Percentiles rank a stretch among this genome's conserved stretches.
Evolutionary conservation across 2,113 vertebrate species (phyloP).

Genomic region (Syngnathus floridae): DNA sequence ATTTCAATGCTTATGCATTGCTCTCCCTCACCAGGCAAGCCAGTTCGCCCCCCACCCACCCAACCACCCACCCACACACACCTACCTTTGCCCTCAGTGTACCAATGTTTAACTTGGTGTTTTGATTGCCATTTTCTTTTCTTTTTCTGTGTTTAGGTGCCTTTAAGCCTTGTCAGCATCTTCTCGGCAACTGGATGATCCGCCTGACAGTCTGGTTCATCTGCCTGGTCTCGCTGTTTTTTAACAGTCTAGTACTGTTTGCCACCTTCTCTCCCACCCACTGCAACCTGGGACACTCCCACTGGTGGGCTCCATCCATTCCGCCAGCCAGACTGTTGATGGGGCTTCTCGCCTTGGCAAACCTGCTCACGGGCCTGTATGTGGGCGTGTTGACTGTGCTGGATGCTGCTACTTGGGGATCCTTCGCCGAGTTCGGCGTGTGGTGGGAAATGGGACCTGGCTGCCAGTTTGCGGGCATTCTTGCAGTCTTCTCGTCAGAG

Average conservation of each 20-base stretch:
- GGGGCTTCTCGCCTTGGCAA: conserved; percentile 85
- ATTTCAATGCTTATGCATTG: conserved; percentile 85
- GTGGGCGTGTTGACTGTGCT: conserved; percentile 83
- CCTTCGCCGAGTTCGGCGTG: conserved; percentile 87
- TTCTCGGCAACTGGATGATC: conserved; percentile 98
- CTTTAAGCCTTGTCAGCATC: conserved; percentile 94
- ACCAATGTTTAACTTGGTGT: neutral
- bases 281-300: conserved; percentile 26
- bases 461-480: conserved; percentile 82
- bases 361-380: conserved; percentile 88
- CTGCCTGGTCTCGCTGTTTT: conserved; percentile 87
- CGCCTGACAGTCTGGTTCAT: conserved; percentile 98
- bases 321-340: conserved; percentile 82
- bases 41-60: neutral
- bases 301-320: conserved; percentile 37
- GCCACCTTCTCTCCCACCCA: conserved; percentile 74
- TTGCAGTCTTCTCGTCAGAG: conserved; percentile 90
- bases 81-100: neutral
- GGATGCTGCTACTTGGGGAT: conserved; percentile 88
- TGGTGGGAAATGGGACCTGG: conserved; percentile 94
- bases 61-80: no score
- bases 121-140: neutral
- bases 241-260: conserved; percentile 86
- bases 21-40: conserved; percentile 85
- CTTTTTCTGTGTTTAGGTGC: conserved; percentile 73